Evolutionary conservation across 2,113 vertebrate genomes (phyloP).

Genomic region (Hypocryptadius cinnamomeus): DNA sequence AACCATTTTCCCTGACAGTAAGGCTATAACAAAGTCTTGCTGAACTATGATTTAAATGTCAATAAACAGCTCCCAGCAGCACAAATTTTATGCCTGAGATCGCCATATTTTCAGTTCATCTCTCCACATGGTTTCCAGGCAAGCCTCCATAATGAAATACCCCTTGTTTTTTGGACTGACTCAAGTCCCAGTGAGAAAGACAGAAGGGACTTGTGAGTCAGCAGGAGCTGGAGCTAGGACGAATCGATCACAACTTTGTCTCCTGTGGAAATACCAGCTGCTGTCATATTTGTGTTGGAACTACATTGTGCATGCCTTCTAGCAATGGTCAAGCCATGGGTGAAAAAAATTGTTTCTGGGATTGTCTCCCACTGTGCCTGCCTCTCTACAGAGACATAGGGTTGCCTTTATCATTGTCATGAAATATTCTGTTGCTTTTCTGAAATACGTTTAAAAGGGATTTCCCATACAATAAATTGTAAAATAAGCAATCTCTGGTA

Average conservation of each 20-base stretch:
- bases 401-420: neutral
- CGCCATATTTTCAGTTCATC: neutral
- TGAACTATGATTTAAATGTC: neutral
- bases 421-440: neutral
- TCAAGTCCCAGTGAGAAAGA: neutral
- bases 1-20: neutral
- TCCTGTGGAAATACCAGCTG: conserved; percentile 36
- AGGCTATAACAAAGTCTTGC: neutral
- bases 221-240: neutral
- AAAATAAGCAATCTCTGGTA: neutral
- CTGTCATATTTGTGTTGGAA: neutral
- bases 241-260: neutral
- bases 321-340: neutral
- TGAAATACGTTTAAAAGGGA: neutral
- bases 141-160: neutral
- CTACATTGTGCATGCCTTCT: neutral
- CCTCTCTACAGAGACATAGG: neutral
- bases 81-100: neutral
- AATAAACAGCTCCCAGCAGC: neutral
- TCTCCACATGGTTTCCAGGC: neutral
- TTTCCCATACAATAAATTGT: neutral
- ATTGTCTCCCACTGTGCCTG: neutral
- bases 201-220: conserved; percentile 48
- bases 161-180: neutral
- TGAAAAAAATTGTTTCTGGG: neutral